A percentile compares a stretch with the other conserved stretches of the same genome.
Conservation (phyloP, 2,113 vertebrate species). For the Rostratula benghalensis region DNA sequence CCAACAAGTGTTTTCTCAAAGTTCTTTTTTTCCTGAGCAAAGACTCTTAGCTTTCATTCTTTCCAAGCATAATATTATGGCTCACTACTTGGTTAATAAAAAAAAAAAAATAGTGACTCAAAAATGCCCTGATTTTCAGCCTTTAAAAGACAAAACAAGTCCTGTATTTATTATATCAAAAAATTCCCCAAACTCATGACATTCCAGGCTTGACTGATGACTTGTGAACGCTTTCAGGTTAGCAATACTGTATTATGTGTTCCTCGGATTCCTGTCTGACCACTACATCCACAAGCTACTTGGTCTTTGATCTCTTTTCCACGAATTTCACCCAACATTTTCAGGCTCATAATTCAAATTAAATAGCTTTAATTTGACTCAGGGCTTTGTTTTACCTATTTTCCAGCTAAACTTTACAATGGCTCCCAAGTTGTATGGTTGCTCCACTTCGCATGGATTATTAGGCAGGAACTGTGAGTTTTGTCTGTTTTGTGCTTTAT, state of each 20-base stretch:
- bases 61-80: slow-evolving; percentile 43
- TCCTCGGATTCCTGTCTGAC: slow-evolving; percentile 15
- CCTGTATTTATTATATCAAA: slow-evolving; percentile 34
- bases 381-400: neutral
- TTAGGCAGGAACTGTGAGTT: neutral
- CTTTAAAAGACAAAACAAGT: slow-evolving; percentile 26
- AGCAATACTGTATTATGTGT: neutral
- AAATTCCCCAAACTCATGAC: slow-evolving; percentile 14
- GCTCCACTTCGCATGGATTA: neutral
- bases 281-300: neutral
- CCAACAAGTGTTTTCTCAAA: slow-evolving; percentile 24
- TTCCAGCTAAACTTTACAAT: neutral
- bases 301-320: slow-evolving; percentile 10
- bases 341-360: neutral
- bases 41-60: neutral
- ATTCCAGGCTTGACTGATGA: slow-evolving; percentile 30
- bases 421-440: neutral
- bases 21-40: neutral
- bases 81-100: neutral
- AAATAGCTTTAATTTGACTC: neutral
- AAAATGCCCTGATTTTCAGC: neutral
- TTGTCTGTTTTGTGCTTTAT: neutral
- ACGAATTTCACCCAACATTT: neutral
- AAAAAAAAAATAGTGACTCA: neutral
- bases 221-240: slow-evolving; percentile 27